Percentiles rank a stretch among this genome's conserved stretches.
Evolutionary conservation across 1,140 invertebrate species (phyloP).

Genomic region (Drosophila jambulina): DNA sequence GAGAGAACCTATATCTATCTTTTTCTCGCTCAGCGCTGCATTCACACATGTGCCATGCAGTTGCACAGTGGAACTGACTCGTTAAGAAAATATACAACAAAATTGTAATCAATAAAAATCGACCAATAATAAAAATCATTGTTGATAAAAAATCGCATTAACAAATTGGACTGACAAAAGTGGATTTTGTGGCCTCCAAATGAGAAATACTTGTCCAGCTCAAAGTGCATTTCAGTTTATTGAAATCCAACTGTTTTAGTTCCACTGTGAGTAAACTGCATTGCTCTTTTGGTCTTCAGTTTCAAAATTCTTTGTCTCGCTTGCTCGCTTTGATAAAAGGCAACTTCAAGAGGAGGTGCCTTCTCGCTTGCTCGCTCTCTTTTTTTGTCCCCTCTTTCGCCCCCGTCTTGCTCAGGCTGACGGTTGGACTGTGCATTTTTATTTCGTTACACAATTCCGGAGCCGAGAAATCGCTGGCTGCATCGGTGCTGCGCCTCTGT

Average conservation of each 20-base stretch:
- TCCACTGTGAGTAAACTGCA: constrained; percentile 62
- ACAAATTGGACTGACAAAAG: neutral
- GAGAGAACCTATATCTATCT: constrained; percentile 17
- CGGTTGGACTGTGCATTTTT: constrained; percentile 59
- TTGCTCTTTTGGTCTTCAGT: constrained; percentile 31
- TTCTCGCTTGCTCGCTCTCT: constrained; percentile 9
- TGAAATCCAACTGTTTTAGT: neutral
- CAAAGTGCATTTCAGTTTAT: neutral
- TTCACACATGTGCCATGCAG: constrained; percentile 42
- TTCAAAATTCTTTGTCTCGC: constrained; percentile 17
- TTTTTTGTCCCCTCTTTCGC: constrained; percentile 19
- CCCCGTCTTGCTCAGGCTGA: neutral
- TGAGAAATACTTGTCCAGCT: neutral
- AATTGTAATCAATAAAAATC: neutral
- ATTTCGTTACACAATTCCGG: constrained; percentile 61
- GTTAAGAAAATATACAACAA: neutral
- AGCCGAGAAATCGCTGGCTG: constrained; percentile 36
- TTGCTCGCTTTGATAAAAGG: constrained; percentile 32
- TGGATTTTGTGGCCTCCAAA: neutral
- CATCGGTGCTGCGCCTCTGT: constrained; percentile 73
- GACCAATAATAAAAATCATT: neutral
- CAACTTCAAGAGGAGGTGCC: constrained; percentile 6
- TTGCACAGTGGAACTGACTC: constrained; percentile 34
- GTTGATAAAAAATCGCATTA: neutral
- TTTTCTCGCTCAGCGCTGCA: constrained; percentile 21